phyloP scores from a whole-genome alignment of 2,113 vertebrate genomes.

The Actenoides hombroni region DNA sequence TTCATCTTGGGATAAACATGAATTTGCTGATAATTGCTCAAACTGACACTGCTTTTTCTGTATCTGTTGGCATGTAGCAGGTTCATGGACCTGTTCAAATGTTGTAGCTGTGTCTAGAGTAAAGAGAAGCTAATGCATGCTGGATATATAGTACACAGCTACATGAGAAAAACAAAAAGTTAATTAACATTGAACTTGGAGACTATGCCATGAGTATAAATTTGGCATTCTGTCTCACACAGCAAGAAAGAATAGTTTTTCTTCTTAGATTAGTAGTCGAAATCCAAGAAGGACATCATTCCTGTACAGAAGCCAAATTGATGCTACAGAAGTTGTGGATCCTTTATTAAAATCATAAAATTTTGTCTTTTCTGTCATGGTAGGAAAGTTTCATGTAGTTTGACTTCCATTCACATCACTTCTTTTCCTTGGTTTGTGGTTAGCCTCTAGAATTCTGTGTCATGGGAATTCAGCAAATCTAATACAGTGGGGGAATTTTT shows the following conservation, averaged over 20 bases:
- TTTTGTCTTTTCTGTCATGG: not conserved
- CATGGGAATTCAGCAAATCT: not conserved
- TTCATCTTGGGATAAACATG: slow-evolving; percentile 57
- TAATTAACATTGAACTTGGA: not conserved
- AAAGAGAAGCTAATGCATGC: not conserved
- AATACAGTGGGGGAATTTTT: not conserved
- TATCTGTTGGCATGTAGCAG: not conserved
- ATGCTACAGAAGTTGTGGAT: not conserved
- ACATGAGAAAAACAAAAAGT: not conserved
- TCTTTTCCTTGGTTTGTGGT: not conserved
- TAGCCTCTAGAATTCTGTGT: not conserved
- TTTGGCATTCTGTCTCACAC: not conserved
- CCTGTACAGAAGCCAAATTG: not conserved
- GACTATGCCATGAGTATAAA: not conserved
- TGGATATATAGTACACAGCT: not conserved
- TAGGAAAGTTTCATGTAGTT: not conserved
- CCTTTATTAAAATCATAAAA: not conserved
- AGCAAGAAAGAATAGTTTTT: not conserved
- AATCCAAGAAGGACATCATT: not conserved
- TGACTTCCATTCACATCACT: not conserved
- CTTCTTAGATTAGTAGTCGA: not conserved
- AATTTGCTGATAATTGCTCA: slow-evolving; percentile 63
- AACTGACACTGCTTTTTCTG: not conserved
- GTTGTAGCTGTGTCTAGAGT: not conserved
- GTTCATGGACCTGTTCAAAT: not conserved